Evolutionary conservation across 2,113 vertebrate genomes (phyloP).

Genomic region (Loxodonta africana): DNA sequence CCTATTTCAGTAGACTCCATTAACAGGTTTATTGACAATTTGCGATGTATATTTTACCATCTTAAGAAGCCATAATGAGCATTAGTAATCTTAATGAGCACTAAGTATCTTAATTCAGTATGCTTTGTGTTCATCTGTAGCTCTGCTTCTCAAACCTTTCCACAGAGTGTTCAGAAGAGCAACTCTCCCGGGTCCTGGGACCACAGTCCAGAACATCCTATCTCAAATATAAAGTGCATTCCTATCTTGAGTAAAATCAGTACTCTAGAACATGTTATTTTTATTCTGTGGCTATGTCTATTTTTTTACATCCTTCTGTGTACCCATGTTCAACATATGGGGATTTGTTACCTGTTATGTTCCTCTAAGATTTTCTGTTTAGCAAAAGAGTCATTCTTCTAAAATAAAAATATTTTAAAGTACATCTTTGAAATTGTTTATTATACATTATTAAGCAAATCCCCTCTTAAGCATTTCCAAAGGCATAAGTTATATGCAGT

Average conservation of each 20-base stretch:
- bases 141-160: conserved; percentile 29
- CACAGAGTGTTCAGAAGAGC: not conserved
- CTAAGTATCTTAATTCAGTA: conserved; percentile 4
- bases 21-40: not conserved
- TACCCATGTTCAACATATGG: not conserved
- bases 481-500: not conserved
- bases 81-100: not conserved
- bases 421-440: not conserved
- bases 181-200: not conserved
- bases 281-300: not conserved
- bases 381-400: not conserved
- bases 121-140: conserved; percentile 51
- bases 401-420: conserved; percentile 46
- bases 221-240: not conserved
- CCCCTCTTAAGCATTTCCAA: not conserved
- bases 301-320: not conserved
- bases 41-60: not conserved
- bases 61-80: conserved; percentile 4
- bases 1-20: conserved; percentile 10
- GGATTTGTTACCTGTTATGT: not conserved
- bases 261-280: not conserved
- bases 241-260: not conserved
- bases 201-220: not conserved
- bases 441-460: not conserved
- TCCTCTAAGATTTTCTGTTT: not conserved